phyloP scores from a whole-genome alignment of 2,888 invertebrate species.

The Dasysyrphus albostriatus region DNA sequence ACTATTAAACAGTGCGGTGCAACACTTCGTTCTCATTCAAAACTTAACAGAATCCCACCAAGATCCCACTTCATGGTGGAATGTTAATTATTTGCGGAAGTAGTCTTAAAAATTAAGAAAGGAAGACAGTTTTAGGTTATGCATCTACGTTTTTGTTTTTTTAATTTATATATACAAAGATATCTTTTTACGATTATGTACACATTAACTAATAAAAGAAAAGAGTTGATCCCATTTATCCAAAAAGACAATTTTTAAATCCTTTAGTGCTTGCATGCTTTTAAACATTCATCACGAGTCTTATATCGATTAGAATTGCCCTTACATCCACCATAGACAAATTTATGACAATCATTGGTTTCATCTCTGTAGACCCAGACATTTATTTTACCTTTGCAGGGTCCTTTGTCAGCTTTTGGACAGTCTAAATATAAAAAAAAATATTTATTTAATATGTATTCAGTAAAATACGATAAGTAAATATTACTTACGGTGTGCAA shows the following conservation, averaged over 20 bases:
- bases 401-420: background rate
- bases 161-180: too few relatives aligned
- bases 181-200: too few relatives aligned
- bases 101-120: too few relatives aligned
- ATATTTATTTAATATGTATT: background rate
- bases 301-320: background rate
- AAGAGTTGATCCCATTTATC: background rate
- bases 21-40: too few relatives aligned
- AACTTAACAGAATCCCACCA: too few relatives aligned
- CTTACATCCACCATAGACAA: background rate
- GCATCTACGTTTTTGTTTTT: too few relatives aligned
- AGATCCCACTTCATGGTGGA: too few relatives aligned
- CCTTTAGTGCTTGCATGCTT: constrained; percentile 1
- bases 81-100: too few relatives aligned
- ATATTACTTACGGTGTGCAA: constrained; percentile 5
- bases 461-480: background rate
- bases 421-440: background rate
- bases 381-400: background rate
- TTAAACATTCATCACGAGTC: background rate
- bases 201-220: too few relatives aligned
- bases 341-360: constrained; percentile 1
- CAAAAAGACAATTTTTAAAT: background rate
- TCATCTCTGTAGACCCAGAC: constrained; percentile 9
- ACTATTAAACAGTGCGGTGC: too few relatives aligned
- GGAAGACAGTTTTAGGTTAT: too few relatives aligned